A percentile compares a stretch with the other conserved stretches of the same genome.
Conservation (phyloP, 2,113 vertebrate genomes). For the Heliornis fulica region DNA sequence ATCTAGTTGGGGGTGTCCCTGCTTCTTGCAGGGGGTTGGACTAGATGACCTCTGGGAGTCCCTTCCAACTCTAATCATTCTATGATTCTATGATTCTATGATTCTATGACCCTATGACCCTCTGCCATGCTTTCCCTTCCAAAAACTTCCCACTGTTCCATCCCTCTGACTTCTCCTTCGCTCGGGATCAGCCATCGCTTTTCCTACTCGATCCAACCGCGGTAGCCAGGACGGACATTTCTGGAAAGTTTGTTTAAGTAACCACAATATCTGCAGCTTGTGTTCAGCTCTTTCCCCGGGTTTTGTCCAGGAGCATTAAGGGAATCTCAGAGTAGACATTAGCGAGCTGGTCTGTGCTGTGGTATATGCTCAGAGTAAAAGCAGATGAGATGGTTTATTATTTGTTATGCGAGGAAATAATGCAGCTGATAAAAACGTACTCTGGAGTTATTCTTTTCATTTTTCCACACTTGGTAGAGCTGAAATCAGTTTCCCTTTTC, state of each 20-base stretch:
- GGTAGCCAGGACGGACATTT: background rate
- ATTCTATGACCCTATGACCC: no score
- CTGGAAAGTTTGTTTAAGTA: background rate
- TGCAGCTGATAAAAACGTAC: background rate
- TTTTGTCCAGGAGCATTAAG: background rate
- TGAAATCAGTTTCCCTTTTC: slow-evolving; percentile 10
- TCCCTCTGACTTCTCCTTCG: background rate
- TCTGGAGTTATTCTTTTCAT: background rate
- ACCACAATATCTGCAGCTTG: background rate
- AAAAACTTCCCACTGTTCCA: background rate
- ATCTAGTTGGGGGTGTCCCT: no score
- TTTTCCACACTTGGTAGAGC: background rate
- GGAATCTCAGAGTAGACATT: background rate
- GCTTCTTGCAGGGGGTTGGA: no score
- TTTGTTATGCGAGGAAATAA: background rate
- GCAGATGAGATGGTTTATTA: slow-evolving; percentile 18
- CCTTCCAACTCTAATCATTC: no score
- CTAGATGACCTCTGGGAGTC: no score
- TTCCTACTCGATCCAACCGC: background rate
- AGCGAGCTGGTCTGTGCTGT: background rate
- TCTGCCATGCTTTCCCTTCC: background rate
- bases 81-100: no score
- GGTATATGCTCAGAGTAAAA: background rate
- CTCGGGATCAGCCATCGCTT: no score
- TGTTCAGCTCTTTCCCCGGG: rapidly evolving